phyloP scores from a whole-genome alignment of 2,797 vertebrate genomes.

The Enteromius unitaeniatus region DNA sequence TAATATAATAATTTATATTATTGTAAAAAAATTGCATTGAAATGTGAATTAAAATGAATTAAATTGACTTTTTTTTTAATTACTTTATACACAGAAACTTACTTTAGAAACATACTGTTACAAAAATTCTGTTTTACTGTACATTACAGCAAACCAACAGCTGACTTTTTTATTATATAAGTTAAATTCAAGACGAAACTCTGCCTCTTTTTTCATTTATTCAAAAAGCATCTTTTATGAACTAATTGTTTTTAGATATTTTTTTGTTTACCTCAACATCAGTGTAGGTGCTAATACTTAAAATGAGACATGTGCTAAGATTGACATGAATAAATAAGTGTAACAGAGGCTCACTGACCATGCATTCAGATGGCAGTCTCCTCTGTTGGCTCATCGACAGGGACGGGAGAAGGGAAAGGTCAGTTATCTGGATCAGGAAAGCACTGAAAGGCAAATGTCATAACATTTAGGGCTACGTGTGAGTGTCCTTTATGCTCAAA shows the following conservation, averaged over 20 bases:
- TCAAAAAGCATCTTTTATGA: background rate
- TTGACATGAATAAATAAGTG: background rate
- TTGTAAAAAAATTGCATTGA: too few relatives aligned
- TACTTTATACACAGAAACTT: too few relatives aligned
- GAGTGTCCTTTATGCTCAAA: conserved; percentile 39
- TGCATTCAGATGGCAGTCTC: background rate
- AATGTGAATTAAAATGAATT: too few relatives aligned
- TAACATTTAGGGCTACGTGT: conserved; percentile 49
- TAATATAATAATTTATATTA: too few relatives aligned
- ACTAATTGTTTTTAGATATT: background rate
- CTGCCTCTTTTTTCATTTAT: background rate
- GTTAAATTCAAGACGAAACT: background rate
- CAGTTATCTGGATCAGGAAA: conserved; percentile 70
- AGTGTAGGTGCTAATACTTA: background rate
- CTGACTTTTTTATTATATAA: too few relatives aligned
- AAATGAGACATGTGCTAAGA: background rate
- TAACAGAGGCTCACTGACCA: background rate
- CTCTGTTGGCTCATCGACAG: conserved; percentile 50
- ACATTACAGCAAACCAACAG: too few relatives aligned
- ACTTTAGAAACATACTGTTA: too few relatives aligned
- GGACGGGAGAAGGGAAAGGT: conserved; percentile 65
- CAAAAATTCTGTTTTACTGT: too few relatives aligned
- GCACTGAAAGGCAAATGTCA: conserved; percentile 76
- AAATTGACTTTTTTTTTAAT: too few relatives aligned
- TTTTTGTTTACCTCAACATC: background rate